phyloP scores from a whole-genome alignment of 1,140 invertebrate genomes.

The Nephila pilipes region DNA sequence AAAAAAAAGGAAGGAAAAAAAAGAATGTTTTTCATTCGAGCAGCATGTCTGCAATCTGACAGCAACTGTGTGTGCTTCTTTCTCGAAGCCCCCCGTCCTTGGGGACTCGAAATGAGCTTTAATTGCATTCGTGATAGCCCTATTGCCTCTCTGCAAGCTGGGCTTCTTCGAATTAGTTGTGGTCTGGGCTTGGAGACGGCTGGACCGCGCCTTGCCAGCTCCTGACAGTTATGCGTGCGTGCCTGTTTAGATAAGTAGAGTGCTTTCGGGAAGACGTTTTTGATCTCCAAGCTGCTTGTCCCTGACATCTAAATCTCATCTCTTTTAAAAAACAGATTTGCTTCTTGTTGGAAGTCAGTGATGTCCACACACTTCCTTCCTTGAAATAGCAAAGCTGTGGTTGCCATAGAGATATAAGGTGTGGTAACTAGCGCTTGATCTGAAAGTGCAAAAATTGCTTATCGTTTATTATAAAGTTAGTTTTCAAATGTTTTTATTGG shows the following conservation, averaged over 20 bases:
- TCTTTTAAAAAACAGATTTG: no score
- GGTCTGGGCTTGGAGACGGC: neutral
- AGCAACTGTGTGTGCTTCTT: neutral
- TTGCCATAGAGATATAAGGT: no score
- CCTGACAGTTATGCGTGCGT: conserved; percentile 60
- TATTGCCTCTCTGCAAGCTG: conserved; percentile 53
- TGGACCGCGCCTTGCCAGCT: conserved; percentile 47
- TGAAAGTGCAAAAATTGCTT: no score
- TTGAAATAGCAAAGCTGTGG: no score
- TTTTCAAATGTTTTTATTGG: no score
- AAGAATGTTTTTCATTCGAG: neutral
- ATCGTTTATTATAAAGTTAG: no score
- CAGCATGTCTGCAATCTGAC: conserved; percentile 39
- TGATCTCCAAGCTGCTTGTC: conserved; percentile 7
- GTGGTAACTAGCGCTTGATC: no score
- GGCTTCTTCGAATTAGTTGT: conserved; percentile 54
- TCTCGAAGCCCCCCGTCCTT: neutral
- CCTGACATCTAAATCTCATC: conserved; percentile 50
- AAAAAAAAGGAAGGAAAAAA: neutral
- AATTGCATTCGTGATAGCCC: conserved; percentile 66
- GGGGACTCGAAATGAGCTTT: conserved; percentile 58
- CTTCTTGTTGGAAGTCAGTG: neutral
- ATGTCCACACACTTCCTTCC: neutral
- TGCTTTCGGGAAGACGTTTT: neutral
- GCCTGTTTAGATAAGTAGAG: conserved; percentile 62